Evolutionary conservation across 2,888 invertebrate species (phyloP), one percentile per base, ranked within the genome.

Genomic region (Drymonia ruficornis): DNA sequence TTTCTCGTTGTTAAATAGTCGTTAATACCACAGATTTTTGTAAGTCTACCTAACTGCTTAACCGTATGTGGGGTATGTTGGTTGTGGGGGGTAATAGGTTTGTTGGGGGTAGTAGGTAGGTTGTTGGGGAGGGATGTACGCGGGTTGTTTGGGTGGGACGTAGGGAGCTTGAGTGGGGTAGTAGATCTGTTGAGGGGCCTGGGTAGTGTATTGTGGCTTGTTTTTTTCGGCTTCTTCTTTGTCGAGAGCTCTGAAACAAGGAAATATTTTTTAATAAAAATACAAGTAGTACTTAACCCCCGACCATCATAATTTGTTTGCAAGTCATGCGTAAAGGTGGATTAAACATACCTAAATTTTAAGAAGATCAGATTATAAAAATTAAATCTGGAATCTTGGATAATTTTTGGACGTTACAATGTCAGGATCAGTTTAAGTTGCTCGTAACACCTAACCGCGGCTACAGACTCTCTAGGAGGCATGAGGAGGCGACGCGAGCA

Each of bases 131-230:
- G 7, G 73, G 60, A 66, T 61, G 48, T 67, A 63, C 53, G 59
- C 52, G 0, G 55, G 61, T 15, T 52, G 56, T 9, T 64, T 64
- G 23, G 58, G 61, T 8, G 59, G 64, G 55, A 60, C 61, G 60
- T 65, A 69, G 42, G 16, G 45, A 56, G 84, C 83, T 47, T 84
- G 86, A 49, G 82, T 83, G 2, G 85, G 86, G 52, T 80, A 83
- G 49, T 55, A 34, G 4, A 54, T 67, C 87, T 78, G 46, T 86
- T 87, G 50, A 86, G 67, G 42, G 88, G 7, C 50, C 48, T 2
- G 61, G 55, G 52, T 60, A 50, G 47, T 61, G 28, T 63, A 8
- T 28, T 56, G 60, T 28, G 56, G 63, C 44, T 51, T 52, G 38
- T 43, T 8, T 18, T 59, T 65, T 40, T 58, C 59, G 28, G 49